Percentiles rank a stretch among this genome's conserved stretches.
phyloP scores from a whole-genome alignment of 2,113 vertebrate species.

The Forbesichthys agassizii region DNA sequence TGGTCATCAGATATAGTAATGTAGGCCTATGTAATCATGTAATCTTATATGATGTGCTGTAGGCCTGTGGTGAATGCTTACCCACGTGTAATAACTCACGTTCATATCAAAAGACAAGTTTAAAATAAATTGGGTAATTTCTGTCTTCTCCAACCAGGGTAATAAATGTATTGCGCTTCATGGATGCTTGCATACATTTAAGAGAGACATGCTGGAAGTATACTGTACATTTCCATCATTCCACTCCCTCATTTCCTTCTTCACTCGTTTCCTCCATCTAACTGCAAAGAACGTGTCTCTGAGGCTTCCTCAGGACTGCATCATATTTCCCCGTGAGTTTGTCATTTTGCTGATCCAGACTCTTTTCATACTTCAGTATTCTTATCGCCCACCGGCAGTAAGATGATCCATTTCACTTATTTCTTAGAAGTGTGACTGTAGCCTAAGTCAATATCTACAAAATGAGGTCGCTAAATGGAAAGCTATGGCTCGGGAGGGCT shows the following conservation, averaged over 20 bases:
- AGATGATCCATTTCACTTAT: constrained; percentile 76
- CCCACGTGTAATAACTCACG: too few relatives aligned
- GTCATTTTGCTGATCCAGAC: constrained; percentile 73
- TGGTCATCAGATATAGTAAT: too few relatives aligned
- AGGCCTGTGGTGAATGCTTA: too few relatives aligned
- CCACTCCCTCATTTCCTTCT: constrained; percentile 25
- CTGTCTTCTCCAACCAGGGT: constrained; percentile 4
- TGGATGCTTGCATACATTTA: constrained; percentile 34
- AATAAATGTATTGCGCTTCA: constrained; percentile 29
- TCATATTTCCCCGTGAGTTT: constrained; percentile 55
- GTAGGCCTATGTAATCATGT: too few relatives aligned
- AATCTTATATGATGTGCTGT: too few relatives aligned
- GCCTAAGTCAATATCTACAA: constrained; percentile 70
- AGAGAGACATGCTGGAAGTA: constrained; percentile 25
- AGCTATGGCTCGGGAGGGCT: constrained; percentile 40
- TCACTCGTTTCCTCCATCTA: constrained; percentile 43
- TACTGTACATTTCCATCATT: constrained; percentile 32
- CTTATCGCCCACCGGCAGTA: constrained; percentile 73
- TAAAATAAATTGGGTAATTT: constrained; percentile 4
- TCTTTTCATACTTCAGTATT: constrained; percentile 76
- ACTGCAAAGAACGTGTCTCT: constrained; percentile 65
- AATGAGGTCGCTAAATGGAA: constrained; percentile 52
- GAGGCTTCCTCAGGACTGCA: constrained; percentile 67
- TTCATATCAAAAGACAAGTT: background rate
- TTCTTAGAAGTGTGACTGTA: constrained; percentile 72